Base-by-base conservation (phyloP, 2,113 vertebrate genomes). In the Argyrosomus japonicus region DNA sequence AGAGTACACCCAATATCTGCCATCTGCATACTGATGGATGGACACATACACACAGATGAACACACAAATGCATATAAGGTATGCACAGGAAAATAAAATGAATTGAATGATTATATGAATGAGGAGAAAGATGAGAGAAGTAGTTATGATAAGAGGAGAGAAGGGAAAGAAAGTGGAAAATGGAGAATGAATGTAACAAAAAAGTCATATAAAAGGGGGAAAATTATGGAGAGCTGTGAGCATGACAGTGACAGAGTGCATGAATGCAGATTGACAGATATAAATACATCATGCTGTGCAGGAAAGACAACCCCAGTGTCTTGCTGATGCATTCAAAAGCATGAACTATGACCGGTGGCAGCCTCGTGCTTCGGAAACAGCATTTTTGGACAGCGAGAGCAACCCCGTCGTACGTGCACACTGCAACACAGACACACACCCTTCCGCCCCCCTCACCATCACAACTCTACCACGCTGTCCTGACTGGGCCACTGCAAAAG, bases 1-100 rank as follows among this genome's bases (percentile, higher is more conserved):
- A 86, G 97, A 99, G 88, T 97, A 99, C 93, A 98, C 97, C 98
- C 97, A 99, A 93, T 98, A 97, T 93, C 96, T 96, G 93, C 97
- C 97, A 83, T 98, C 96, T 77, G 96, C 96, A 93, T 97, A 98
- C 98, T 99, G 95, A 95, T 92, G 90, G 48, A 82, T 53, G 84
- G 63, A 87, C 77, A 75, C 71, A 84, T 63, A 90, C 74, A 83
- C 78, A 81, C 45, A 80, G 40, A 80, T 13, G 71, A 78, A 82
- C 82, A 88, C 61, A 88, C 48, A 75, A 9, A 84, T 23, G 60
- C n/a, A 76, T 14, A 62, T 7, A 27, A 74, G n/a, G 67, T 51
- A 21, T 17, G 45, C 21, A 76, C 27, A 65, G 54, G 18, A 75
- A 62, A 78, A 73, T 48, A 10, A 82, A 77, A 3, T 27, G 21